Conservation (phyloP, 2,797 vertebrate genomes). For the Anomalospiza imberbis region DNA sequence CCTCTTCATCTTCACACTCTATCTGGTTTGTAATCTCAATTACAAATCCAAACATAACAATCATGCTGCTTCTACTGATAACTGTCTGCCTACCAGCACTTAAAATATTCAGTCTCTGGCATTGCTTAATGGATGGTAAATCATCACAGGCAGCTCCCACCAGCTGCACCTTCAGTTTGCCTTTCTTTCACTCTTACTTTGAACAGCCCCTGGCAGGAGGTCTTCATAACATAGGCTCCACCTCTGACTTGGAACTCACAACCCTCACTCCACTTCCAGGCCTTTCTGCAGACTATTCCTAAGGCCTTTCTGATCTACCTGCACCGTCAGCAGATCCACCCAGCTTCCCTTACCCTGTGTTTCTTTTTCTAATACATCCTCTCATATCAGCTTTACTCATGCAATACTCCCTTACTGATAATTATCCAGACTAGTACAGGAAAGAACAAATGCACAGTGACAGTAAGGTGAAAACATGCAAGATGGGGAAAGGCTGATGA, state of each 20-base stretch:
- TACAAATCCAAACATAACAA: background rate
- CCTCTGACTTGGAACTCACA: background rate
- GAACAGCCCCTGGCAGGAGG: background rate
- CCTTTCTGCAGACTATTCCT: background rate
- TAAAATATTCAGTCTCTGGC: background rate
- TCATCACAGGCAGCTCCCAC: background rate
- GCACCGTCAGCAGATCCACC: rapidly evolving
- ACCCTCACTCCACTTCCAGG: background rate
- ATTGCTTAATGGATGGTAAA: background rate
- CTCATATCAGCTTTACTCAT: background rate
- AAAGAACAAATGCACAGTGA: background rate
- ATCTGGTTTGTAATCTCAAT: background rate
- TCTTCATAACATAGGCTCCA: background rate
- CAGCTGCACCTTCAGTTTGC: background rate
- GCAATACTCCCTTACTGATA: background rate
- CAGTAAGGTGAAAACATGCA: background rate
- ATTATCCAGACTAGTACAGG: background rate
- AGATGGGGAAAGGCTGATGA: background rate
- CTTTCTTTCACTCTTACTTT: background rate
- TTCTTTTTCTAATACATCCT: background rate
- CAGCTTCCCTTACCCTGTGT: background rate
- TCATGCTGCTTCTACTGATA: background rate
- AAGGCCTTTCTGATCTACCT: background rate
- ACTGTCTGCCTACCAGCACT: background rate
- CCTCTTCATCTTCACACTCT: background rate